Evolutionary conservation across 2,797 vertebrate genomes (phyloP).

Genomic region (Rhodeus uyekii): DNA sequence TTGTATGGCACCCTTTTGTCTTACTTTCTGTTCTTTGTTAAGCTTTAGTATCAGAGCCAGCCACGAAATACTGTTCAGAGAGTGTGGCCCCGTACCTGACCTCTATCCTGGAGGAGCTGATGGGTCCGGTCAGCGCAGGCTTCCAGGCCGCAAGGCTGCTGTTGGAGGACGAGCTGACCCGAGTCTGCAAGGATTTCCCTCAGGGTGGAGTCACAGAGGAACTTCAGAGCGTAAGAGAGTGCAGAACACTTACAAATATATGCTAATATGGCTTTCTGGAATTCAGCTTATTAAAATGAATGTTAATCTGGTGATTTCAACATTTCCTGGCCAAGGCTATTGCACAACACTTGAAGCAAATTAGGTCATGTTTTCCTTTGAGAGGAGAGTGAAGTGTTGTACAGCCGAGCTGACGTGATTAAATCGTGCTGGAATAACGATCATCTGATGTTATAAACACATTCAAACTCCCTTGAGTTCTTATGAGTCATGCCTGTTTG

Average conservation of each 20-base stretch:
- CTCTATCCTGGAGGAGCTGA: conserved; percentile 86
- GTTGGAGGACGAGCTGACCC: conserved; percentile 63
- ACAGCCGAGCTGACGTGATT: conserved; percentile 1
- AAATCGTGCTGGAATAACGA: not conserved
- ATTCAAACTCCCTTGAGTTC: conserved; percentile 54
- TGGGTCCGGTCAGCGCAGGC: conserved; percentile 81
- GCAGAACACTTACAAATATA: not conserved
- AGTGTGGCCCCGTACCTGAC: conserved; percentile 81
- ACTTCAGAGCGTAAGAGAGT: conserved; percentile 60
- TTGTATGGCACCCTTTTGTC: not conserved
- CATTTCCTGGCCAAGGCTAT: conserved; percentile 1
- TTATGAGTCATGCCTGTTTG: not conserved
- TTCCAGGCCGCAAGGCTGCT: conserved; percentile 63
- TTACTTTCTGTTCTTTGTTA: conserved; percentile 42
- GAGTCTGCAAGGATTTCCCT: conserved; percentile 53
- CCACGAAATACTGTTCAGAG: conserved; percentile 76
- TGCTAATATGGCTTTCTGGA: not conserved
- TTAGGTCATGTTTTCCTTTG: not conserved
- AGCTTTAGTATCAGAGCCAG: conserved; percentile 76
- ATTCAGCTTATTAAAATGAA: not conserved
- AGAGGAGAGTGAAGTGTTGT: not conserved
- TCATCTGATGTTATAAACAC: not conserved
- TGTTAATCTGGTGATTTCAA: conserved; percentile 17
- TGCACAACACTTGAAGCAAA: not conserved
- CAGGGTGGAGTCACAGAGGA: conserved; percentile 54